A percentile compares a stretch with the other conserved stretches of the same genome.
Conservation (phyloP, 2,113 vertebrate genomes). For the Archilochus colubris region DNA sequence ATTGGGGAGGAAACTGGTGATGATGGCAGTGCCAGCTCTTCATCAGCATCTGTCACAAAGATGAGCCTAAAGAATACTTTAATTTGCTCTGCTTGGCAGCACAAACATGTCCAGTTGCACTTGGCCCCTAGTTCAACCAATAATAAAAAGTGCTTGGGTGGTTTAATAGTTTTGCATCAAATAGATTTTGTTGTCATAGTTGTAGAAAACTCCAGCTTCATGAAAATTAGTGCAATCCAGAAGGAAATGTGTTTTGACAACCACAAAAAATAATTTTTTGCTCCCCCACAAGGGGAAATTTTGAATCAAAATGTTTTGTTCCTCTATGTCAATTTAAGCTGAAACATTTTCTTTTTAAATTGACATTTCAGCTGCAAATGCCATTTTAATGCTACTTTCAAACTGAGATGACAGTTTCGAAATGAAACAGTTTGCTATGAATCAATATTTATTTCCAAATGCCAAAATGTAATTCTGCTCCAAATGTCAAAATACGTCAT, state of each 20-base stretch:
- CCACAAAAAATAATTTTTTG: not conserved
- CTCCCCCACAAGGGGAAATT: not conserved
- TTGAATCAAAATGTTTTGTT: constrained; percentile 32
- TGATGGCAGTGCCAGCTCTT: not conserved
- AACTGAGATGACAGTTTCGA: constrained; percentile 25
- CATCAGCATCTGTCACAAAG: not conserved
- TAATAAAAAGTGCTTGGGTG: not conserved
- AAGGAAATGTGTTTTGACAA: not conserved
- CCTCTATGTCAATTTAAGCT: not conserved
- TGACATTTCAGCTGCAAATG: constrained; percentile 50
- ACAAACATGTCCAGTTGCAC: not conserved
- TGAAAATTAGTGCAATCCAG: not conserved
- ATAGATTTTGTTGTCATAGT: not conserved
- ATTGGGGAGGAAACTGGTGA: not conserved
- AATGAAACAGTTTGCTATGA: constrained; percentile 27
- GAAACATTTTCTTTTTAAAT: constrained; percentile 26
- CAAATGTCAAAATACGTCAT: constrained; percentile 56
- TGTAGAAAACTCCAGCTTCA: not conserved
- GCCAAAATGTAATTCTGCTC: constrained; percentile 37
- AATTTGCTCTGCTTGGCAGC: not conserved
- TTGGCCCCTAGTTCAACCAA: not conserved
- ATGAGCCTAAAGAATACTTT: not conserved
- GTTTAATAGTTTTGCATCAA: not conserved
- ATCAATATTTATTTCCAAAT: constrained; percentile 64
- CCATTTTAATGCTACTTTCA: constrained; percentile 30